Evolutionary conservation across 2,888 invertebrate genomes (phyloP).

Genomic region (Drosophila limbata): DNA sequence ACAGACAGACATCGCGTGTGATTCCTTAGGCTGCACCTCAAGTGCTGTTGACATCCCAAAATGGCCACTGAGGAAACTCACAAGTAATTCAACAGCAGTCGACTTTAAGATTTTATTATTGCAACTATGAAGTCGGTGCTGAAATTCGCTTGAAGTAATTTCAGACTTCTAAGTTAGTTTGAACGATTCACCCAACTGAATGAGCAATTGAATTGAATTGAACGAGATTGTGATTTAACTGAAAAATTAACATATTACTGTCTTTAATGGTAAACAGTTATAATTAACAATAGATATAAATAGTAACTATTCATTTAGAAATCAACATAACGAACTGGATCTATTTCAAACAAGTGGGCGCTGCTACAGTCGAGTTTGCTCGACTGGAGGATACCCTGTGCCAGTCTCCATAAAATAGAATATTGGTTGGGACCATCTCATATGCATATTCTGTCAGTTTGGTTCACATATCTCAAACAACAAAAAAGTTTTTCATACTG

Average conservation of each 20-base stretch:
- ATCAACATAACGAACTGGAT: background rate
- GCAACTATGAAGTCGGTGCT: background rate
- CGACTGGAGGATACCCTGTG: too few species aligned
- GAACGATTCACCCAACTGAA: background rate
- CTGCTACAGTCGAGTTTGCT: too few species aligned
- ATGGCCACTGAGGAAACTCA: slow-evolving; percentile 33
- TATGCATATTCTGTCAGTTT: too few species aligned
- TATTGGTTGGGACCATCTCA: too few species aligned
- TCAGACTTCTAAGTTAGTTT: background rate
- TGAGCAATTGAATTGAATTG: background rate
- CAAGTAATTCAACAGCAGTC: slow-evolving; percentile 46
- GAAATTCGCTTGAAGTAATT: background rate
- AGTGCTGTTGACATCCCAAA: slow-evolving; percentile 33
- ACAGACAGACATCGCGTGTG: slow-evolving; percentile 10
- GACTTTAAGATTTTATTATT: slow-evolving; percentile 44
- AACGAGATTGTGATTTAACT: too few species aligned
- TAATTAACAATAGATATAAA: too few species aligned
- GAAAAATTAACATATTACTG: too few species aligned
- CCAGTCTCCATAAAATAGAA: too few species aligned
- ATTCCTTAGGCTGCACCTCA: slow-evolving; percentile 31
- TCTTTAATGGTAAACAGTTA: too few species aligned
- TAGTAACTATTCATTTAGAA: background rate
- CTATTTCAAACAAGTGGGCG: too few species aligned
- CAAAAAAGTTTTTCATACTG: too few species aligned
- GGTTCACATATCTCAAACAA: too few species aligned